phyloP scores from a whole-genome alignment of 2,797 vertebrate genomes.

The Agapornis canus region DNA sequence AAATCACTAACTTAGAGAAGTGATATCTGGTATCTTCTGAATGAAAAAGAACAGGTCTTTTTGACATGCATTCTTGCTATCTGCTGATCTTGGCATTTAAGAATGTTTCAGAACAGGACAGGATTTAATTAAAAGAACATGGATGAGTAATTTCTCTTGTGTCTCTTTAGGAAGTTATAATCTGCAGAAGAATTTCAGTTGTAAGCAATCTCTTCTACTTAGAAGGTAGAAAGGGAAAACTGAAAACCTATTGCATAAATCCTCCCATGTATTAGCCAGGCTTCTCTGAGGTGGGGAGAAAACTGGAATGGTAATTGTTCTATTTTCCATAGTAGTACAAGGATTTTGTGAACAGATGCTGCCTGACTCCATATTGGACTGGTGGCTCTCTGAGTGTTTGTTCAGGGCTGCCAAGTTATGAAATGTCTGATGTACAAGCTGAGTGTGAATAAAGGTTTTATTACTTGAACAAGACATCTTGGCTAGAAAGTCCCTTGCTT shows the following conservation, averaged over 20 bases:
- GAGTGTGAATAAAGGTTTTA: constrained; percentile 50
- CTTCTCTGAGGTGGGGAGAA: background rate
- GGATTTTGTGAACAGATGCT: background rate
- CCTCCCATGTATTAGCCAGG: background rate
- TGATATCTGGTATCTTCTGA: background rate
- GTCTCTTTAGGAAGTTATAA: constrained; percentile 19
- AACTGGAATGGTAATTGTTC: background rate
- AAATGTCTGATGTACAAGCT: constrained; percentile 19
- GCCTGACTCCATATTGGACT: background rate
- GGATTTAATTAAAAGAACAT: background rate
- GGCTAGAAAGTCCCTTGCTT: constrained; percentile 27
- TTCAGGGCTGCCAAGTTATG: constrained; percentile 24
- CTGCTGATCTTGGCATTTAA: background rate
- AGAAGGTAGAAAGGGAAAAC: background rate
- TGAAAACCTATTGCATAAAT: background rate
- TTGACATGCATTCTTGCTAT: background rate
- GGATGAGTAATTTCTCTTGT: constrained; percentile 16
- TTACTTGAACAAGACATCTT: constrained; percentile 11
- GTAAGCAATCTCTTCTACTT: background rate
- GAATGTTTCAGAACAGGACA: background rate
- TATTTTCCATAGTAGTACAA: background rate
- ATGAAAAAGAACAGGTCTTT: background rate
- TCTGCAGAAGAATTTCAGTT: background rate
- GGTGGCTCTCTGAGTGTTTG: background rate
- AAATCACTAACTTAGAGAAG: background rate